These are phyloP conservation scores for Caranx ignobilis DNA, from an alignment of 2,113 vertebrate genomes.

Conservation along the genomic window DNA sequence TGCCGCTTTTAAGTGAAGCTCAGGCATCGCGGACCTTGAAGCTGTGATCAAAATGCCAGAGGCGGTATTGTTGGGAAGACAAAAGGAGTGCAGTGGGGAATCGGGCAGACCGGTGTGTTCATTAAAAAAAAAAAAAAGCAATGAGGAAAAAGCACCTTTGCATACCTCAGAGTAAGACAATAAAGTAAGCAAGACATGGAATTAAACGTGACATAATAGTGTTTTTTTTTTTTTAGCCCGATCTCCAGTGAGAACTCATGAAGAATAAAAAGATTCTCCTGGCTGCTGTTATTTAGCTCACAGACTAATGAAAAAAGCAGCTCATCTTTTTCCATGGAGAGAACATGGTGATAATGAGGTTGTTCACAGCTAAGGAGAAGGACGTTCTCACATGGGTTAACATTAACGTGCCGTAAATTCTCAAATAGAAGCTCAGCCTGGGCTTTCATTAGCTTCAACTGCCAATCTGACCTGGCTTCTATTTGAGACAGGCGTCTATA, in stretches of 20 bases:
- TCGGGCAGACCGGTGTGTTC: constrained; percentile 19
- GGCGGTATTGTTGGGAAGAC: constrained; percentile 43
- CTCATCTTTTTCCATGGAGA: not conserved
- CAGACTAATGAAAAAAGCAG: constrained; percentile 21
- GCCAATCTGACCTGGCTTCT: too few species aligned
- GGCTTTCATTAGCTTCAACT: too few species aligned
- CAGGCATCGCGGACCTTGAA: constrained; percentile 44
- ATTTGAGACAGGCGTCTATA: too few species aligned
- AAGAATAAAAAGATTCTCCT: constrained; percentile 30
- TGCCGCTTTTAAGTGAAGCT: constrained; percentile 33
- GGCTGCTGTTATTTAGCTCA: constrained; percentile 3
- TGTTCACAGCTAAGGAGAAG: constrained; percentile 14
- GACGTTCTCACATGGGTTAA: not conserved
- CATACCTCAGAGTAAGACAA: constrained; percentile 15
- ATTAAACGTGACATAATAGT: constrained; percentile 21
- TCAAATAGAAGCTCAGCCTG: too few species aligned
- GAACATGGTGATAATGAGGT: not conserved
- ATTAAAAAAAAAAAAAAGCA: constrained; percentile 11
- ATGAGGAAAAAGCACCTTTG: constrained; percentile 12
- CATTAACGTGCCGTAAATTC: too few species aligned
- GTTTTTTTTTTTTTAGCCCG: constrained; percentile 1
- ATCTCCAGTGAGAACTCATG: constrained; percentile 32
- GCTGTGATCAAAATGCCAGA: constrained; percentile 52
- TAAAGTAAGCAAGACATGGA: not conserved
- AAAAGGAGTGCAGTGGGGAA: constrained; percentile 27